Evolutionary conservation across 2,888 invertebrate species (phyloP).

Genomic region (Andrena marginata): DNA sequence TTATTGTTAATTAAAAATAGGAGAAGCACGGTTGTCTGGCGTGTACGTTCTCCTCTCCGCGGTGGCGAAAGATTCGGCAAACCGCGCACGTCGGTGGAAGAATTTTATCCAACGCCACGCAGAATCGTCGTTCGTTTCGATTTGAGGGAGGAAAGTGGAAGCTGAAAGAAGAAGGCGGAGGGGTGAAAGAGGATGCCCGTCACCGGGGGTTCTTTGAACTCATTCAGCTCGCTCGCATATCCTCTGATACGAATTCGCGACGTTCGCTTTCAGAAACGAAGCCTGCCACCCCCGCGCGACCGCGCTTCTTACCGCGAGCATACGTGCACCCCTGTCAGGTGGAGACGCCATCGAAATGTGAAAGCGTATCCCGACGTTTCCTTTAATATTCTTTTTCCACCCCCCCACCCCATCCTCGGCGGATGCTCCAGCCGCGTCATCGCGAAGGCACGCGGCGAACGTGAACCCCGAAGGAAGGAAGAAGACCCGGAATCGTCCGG

Average conservation of each 20-base stretch:
- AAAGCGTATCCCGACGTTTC: slow-evolving; percentile 66
- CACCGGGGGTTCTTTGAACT: slow-evolving; percentile 51
- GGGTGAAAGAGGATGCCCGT: slow-evolving; percentile 14
- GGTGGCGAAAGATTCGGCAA: background rate
- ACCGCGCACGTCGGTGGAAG: background rate
- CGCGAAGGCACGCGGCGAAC: background rate
- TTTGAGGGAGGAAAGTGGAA: slow-evolving; percentile 12
- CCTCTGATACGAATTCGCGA: slow-evolving; percentile 48
- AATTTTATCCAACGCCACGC: slow-evolving; percentile 12
- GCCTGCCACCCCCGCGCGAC: slow-evolving; percentile 5
- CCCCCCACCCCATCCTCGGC: slow-evolving; percentile 1
- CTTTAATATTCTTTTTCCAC: slow-evolving; percentile 68
- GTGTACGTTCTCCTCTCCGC: background rate
- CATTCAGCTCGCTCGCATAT: slow-evolving; percentile 37
- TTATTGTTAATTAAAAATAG: no score
- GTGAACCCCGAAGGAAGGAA: background rate
- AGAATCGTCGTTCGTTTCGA: slow-evolving; percentile 42
- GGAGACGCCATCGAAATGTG: slow-evolving; percentile 64
- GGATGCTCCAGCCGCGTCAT: background rate
- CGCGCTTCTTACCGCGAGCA: slow-evolving; percentile 24
- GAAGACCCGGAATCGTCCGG: no score
- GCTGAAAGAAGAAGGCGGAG: slow-evolving; percentile 7
- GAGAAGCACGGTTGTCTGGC: no score
- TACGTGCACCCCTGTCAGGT: slow-evolving; percentile 31
- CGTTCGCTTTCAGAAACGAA: slow-evolving; percentile 55